Evolutionary conservation across 1,140 invertebrate genomes (phyloP), one percentile per base, ranked within the genome.

Genomic region (Lordiphosa clarofinis): DNA sequence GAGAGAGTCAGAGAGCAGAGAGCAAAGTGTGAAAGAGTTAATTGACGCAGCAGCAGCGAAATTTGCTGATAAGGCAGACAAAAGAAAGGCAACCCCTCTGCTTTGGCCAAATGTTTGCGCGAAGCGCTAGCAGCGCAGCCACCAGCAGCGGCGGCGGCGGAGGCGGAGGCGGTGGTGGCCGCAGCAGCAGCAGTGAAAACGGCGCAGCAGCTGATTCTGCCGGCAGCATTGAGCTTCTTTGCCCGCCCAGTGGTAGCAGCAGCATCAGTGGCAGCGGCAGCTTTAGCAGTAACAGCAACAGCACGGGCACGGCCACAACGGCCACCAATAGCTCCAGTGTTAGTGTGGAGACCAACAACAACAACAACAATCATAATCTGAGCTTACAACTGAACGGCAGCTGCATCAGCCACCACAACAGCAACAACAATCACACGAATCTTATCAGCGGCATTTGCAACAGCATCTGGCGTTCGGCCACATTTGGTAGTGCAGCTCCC

Each of bases 361-460:
- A 36, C 15, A 24, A 60, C 47, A 76, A 68, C 36, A 64, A 68
- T 59, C 59, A 43, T 49, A 74, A 58, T 67, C 44, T 58, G 58
- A 66, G 53, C 55, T 65, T 74, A 55, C 68, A 67, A 59, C 49
- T 74, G 56, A 49, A 9, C 38, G 62, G 55, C 60, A 58, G 42
- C 40, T 55, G 33, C 21, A 67, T 15, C 38, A 56, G 8, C 24
- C 56, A 11, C 37, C 58, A 61, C 24, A 54, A 56, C 24, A 38
- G 53, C 13, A 43, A 37, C 37, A 42, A 24, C 49, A 60, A 38
- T 44, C 19, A 42, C 57, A 54, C 57, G 68, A 73, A 86, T 54
- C 48, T 82, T 46, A 86, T 86, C 42, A 82, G 72, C 56, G 78
- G 78, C 57, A 73, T 82, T 47, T 82, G 76, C 52, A 75, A 65